Evolutionary conservation across 2,888 invertebrate genomes (phyloP).

Genomic region (Oeneis ivallda): DNA sequence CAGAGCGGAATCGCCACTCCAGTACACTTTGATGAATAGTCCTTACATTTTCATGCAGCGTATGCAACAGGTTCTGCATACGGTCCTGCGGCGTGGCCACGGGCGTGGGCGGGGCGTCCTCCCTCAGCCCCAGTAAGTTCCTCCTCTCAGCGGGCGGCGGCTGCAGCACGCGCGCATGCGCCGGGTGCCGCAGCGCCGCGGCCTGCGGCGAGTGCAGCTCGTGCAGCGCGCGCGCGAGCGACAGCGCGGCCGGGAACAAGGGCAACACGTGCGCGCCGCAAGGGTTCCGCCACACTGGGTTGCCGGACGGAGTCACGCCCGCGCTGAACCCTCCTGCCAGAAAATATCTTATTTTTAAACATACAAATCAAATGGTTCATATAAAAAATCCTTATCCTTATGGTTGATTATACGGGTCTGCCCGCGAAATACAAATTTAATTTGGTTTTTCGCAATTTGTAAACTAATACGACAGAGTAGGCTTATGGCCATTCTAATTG

Average conservation of each 20-base stretch:
- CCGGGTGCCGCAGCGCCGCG: constrained; percentile 83
- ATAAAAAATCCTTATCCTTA: no score
- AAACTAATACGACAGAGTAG: no score
- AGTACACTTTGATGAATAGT: neutral
- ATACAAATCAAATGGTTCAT: no score
- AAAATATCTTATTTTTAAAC: no score
- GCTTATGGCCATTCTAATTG: no score
- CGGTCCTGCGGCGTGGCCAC: constrained; percentile 85
- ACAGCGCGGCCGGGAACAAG: constrained; percentile 89
- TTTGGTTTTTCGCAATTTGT: no score
- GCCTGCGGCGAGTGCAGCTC: constrained; percentile 88
- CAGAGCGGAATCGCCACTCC: no score
- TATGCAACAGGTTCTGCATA: constrained; percentile 91
- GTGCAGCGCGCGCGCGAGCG: constrained; percentile 90
- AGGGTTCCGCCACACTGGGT: constrained; percentile 92
- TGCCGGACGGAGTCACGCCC: constrained; percentile 87
- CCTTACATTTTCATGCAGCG: constrained; percentile 85
- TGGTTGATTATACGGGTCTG: no score
- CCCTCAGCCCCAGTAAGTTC: constrained; percentile 85
- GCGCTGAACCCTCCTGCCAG: constrained; percentile 87
- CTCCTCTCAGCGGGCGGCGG: constrained; percentile 89
- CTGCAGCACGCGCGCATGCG: constrained; percentile 85
- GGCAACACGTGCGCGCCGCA: constrained; percentile 91
- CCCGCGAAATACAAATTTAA: no score
- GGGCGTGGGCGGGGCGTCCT: constrained; percentile 70